Evolutionary conservation across 1,140 invertebrate species (phyloP), one percentile per base, ranked within the genome.

Genomic region (Bombus confusus): DNA sequence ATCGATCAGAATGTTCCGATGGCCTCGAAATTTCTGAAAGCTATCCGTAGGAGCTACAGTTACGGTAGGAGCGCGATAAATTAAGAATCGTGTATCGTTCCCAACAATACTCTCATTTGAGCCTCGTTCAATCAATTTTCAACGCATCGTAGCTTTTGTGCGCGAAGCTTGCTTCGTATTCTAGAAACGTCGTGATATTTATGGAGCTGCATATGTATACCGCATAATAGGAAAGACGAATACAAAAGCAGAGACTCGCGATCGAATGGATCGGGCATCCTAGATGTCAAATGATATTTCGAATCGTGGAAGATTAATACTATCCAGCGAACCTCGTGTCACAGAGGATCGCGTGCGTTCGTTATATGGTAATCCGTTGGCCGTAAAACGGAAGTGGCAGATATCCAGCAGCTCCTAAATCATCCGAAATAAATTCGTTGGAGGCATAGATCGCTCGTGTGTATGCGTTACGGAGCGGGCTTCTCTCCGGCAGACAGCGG

Each of bases 361-460:
- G 79, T 83, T 62, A 78, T 64, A 82, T 64, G 80, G 76, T 81
- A 77, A 78, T 87, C 72, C 28, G 73, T 73, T 22, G 34, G 34
- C 22, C 37, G 28, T 47, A 57, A 71, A 72, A 66, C 75, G 77
- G 64, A 76, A 78, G 39, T 41, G 72, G 31, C 74, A 62, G 64
- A 77, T 77, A 68, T 31, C 31, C 52, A 52, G 43, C 59, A 57
- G 80, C 62, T 78, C 76, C 64, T 78, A 73, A 86, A 89, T 89
- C 76, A 80, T 73, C 47, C 47, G 84, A 86, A 88, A 71, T 81
- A 84, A 89, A 89, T 89, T 79, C 87, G 79, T 89, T 43, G 76
- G 66, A 59, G 68, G 43, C 39, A 69, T 34, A 76, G 41, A 64
- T 25, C 47, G 47, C 5, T 52, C 0, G 47, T 22, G 18, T 43